Evolutionary conservation across 1,140 invertebrate genomes (phyloP).

Genomic region (Microplitis demolitor): DNA sequence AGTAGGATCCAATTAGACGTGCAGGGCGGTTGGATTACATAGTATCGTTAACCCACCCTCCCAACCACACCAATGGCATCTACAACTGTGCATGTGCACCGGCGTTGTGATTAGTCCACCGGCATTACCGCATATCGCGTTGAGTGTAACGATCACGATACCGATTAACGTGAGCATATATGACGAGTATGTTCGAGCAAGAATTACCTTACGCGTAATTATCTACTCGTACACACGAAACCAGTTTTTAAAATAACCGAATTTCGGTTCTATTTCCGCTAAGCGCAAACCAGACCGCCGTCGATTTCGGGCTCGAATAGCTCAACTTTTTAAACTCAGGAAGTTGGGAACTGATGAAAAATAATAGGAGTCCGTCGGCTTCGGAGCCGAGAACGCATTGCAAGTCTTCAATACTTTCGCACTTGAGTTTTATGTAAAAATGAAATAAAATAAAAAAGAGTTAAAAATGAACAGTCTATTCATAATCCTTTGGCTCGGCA

Average conservation of each 20-base stretch:
- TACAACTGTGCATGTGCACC: background rate
- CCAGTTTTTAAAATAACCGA: too few species aligned
- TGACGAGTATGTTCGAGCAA: background rate
- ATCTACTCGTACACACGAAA: too few species aligned
- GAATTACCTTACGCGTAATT: background rate
- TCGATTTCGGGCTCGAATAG: too few species aligned
- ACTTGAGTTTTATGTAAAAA: constrained; percentile 28
- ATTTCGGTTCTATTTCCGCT: too few species aligned
- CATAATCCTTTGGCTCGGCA: constrained; percentile 39
- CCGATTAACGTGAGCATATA: background rate
- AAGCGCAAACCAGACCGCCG: too few species aligned
- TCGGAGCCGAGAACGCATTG: too few species aligned
- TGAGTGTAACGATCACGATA: constrained; percentile 15
- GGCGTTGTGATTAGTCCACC: constrained; percentile 16
- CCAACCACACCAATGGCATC: background rate
- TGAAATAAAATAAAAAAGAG: background rate
- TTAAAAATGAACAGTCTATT: constrained; percentile 47
- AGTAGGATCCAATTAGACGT: constrained; percentile 4
- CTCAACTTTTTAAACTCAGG: too few species aligned
- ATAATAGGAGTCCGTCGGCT: too few species aligned
- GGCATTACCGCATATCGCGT: background rate
- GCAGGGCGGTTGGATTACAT: constrained; percentile 1
- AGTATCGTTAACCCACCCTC: background rate
- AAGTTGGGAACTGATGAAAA: too few species aligned
- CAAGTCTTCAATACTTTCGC: constrained; percentile 40